Percentiles rank a stretch among this genome's conserved stretches.
Evolutionary conservation across 2,888 invertebrate species (phyloP).

Genomic region (Cryptus viduatorius): DNA sequence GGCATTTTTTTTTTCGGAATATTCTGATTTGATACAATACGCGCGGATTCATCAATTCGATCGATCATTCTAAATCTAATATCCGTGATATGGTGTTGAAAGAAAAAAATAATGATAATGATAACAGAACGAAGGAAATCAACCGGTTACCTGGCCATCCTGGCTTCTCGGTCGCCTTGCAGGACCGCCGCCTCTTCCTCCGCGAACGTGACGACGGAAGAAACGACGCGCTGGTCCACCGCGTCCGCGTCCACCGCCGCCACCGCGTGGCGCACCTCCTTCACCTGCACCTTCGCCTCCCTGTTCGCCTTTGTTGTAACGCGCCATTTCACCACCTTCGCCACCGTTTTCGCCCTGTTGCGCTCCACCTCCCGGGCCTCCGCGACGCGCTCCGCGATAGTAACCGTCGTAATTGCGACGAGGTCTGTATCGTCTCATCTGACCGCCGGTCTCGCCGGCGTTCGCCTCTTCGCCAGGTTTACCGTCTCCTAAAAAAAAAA

Average conservation of each 20-base stretch:
- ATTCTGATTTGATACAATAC: conserved; percentile 8
- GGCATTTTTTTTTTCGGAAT: background rate
- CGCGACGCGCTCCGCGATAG: conserved; percentile 84
- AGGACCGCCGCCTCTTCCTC: conserved; percentile 87
- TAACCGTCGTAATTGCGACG: conserved; percentile 85
- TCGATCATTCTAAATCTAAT: background rate
- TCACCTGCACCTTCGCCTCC: conserved; percentile 75
- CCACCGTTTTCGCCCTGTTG: conserved; percentile 84
- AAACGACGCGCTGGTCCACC: conserved; percentile 87
- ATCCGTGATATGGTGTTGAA: background rate
- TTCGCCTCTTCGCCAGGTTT: conserved; percentile 84
- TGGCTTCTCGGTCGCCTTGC: conserved; percentile 86
- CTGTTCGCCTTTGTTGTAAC: conserved; percentile 74
- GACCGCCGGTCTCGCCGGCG: conserved; percentile 82
- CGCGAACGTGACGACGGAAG: conserved; percentile 92
- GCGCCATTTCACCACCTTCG: conserved; percentile 77
- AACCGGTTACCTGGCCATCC: conserved; percentile 84
- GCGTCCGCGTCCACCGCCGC: conserved; percentile 85
- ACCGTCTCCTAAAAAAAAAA: conserved; percentile 77
- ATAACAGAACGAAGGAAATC: background rate
- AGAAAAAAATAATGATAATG: conserved; percentile 1
- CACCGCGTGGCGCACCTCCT: conserved; percentile 73
- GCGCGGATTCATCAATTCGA: background rate
- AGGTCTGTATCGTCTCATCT: conserved; percentile 85
- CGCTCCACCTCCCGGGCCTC: conserved; percentile 66